These are phyloP conservation scores for Cuculus canorus DNA, from an alignment of 2,797 vertebrate species.

Conservation along the genomic window DNA sequence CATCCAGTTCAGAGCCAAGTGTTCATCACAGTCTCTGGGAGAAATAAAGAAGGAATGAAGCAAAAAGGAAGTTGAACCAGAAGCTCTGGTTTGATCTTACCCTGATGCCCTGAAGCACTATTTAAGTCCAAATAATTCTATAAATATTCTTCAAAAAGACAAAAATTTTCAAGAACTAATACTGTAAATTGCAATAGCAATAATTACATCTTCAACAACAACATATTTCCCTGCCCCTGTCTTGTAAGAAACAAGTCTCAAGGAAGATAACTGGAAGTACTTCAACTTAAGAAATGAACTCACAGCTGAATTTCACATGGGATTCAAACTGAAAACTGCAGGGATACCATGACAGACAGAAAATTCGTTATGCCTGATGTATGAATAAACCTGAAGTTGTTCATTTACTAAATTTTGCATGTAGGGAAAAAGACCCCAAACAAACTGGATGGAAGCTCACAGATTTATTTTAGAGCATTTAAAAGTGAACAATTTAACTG, in stretches of 20 bases:
- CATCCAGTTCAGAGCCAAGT: neutral
- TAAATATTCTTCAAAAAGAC: neutral
- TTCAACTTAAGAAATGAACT: neutral
- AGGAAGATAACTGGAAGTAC: neutral
- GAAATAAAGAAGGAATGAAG: neutral
- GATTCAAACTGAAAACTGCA: neutral
- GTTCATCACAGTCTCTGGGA: neutral
- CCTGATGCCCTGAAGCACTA: neutral
- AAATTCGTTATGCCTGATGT: neutral
- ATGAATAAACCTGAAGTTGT: neutral
- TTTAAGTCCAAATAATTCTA: neutral
- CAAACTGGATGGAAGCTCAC: neutral
- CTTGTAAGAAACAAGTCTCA: neutral
- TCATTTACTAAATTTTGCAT: neutral
- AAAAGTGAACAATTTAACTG: neutral
- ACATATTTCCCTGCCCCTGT: neutral
- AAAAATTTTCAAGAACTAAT: neutral
- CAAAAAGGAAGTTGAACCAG: neutral
- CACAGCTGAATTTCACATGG: neutral
- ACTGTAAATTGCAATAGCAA: neutral
- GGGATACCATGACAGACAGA: neutral
- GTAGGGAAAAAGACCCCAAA: neutral
- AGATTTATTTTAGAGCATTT: neutral
- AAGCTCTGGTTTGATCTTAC: neutral
- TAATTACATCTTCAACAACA: neutral